Base-by-base conservation (phyloP, 2,888 invertebrate species). In the Caenorhabditis sp. region DNA sequence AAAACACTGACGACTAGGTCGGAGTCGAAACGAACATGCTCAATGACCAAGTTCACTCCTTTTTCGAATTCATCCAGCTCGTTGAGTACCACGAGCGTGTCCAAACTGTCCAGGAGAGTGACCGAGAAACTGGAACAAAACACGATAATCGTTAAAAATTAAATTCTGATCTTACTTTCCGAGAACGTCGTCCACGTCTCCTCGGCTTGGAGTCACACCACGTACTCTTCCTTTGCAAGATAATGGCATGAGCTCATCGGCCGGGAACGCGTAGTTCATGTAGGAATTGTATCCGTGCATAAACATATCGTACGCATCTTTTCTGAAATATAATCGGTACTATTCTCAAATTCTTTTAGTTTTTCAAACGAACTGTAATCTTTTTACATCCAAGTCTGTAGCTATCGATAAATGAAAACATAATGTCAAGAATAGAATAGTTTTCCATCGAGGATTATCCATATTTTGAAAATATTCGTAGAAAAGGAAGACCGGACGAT, bases 161-260 rank as follows among this genome's bases (percentile, higher is more conserved):
- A 22, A 8, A 5, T 17, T 48, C 1, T 22, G n/a, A 15, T 91
- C 95, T 93, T 91, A 96, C 96, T 99, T 98, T 91, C 98, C 98
- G 80, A 98, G 92, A 37, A 94, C 93, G 90, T 97, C 97, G 90
- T 98, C 98, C 90, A 98, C 94, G 89, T 98, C 97, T 2, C 98
- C 98, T 53, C 98, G 92, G 82, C 94, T 94, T 3, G 95, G 94
- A 56, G 95, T 95, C 6, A 94, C 92, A 5, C 95, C 96, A 85
- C 95, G 92, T 90, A 93, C 95, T 61, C 98, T 91, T 27, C 97
- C 98, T 88, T 93, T 93, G 90, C 98, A 98, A 88, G 94, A 95
- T 37, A 98, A 91, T 0, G 98, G 98, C 97, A 97, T 96, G 82
- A 98, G 91, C 90, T 99, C 98, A 91, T 98, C 98, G 17, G 97